These are phyloP conservation scores for Sebastes fasciatus DNA, from an alignment of 2,113 vertebrate species.

Conservation along the genomic window DNA sequence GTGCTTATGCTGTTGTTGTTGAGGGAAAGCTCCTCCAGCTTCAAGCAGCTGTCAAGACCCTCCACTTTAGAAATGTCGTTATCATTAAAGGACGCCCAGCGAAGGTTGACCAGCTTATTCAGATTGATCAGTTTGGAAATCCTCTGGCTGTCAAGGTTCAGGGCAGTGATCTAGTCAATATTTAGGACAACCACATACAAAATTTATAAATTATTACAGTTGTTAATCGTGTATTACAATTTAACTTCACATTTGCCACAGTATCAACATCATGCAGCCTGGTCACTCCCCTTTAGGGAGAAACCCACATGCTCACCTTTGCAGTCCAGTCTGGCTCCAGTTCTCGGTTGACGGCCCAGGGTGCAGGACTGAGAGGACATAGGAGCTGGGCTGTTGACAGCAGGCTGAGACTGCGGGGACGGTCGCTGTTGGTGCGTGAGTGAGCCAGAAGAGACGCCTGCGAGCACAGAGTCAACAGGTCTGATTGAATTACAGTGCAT, in stretches of 20 bases:
- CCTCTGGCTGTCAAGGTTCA: conserved; percentile 88
- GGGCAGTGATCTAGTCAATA: conserved; percentile 84
- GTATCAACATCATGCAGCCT: not conserved
- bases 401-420: conserved; percentile 85
- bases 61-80: conserved; percentile 88
- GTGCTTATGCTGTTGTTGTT: conserved; percentile 88
- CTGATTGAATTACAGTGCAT: conserved; percentile 18
- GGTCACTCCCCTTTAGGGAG: not conserved
- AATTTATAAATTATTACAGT: not conserved
- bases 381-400: conserved; percentile 87
- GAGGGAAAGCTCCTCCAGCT: conserved; percentile 89
- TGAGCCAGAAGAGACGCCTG: conserved; percentile 83
- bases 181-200: not conserved
- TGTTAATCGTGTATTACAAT: not conserved
- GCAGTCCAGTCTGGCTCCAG: conserved; percentile 83
- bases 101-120: conserved; percentile 87
- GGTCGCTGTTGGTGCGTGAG: conserved; percentile 80
- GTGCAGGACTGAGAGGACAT: conserved; percentile 79
- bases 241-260: not conserved
- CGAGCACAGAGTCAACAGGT: conserved; percentile 40
- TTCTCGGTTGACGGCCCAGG: conserved; percentile 71
- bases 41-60: conserved; percentile 85
- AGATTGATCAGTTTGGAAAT: conserved; percentile 86
- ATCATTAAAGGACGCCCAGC: conserved; percentile 90
- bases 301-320: conserved; percentile 71